These are phyloP conservation scores for Aquatica leii DNA, from an alignment of 2,888 invertebrate species.

Conservation along the genomic window DNA sequence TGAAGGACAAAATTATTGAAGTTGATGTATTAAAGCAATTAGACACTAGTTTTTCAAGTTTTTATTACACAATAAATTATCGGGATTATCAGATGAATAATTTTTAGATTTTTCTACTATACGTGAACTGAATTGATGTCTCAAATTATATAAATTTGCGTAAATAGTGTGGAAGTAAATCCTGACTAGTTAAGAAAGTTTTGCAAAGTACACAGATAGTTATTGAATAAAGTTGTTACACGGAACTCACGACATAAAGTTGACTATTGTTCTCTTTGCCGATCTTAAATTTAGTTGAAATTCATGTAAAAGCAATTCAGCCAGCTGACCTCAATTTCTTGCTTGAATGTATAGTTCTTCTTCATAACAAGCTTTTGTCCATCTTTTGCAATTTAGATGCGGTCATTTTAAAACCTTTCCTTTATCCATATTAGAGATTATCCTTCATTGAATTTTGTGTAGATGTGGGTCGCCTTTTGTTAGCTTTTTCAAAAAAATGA, in stretches of 20 bases:
- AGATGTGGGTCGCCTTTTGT: conserved; percentile 3
- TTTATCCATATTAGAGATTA: conserved; percentile 5
- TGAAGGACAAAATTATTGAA: no score
- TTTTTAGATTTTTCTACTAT: no score
- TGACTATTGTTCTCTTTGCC: conserved; percentile 9
- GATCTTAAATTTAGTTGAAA: conserved; percentile 2
- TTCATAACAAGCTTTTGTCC: conserved; percentile 11
- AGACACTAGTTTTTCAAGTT: no score
- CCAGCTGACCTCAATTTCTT: conserved; percentile 9
- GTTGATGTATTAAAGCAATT: no score
- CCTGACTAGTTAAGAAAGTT: no score
- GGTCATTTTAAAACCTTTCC: conserved; percentile 4
- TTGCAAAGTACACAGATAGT: neutral
- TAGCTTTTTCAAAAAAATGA: neutral
- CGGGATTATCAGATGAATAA: no score
- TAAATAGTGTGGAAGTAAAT: no score
- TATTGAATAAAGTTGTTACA: conserved; percentile 9
- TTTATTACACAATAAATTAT: no score
- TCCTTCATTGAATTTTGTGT: conserved; percentile 8
- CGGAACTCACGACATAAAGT: neutral
- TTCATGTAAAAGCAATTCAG: conserved; percentile 7
- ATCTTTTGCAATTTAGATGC: conserved; percentile 14
- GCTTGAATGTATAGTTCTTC: conserved; percentile 6
- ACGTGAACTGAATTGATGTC: no score
- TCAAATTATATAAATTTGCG: no score